Conservation (phyloP, 2,797 vertebrate species). For the Girardinus metallicus region DNA sequence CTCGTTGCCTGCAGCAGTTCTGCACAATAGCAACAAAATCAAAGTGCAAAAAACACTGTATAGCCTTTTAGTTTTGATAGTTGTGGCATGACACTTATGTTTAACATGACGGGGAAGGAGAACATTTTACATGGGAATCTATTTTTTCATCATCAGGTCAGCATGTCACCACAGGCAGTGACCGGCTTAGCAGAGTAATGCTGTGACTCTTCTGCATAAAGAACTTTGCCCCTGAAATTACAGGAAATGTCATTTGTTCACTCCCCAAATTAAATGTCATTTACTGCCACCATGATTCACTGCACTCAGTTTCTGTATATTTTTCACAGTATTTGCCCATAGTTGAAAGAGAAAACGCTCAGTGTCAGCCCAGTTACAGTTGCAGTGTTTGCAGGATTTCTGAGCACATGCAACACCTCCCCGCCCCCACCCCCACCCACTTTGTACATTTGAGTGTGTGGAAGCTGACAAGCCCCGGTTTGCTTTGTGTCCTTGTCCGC, state of each 20-base stretch:
- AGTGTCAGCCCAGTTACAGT: not conserved
- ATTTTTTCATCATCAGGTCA: not conserved
- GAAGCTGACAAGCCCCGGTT: conserved; percentile 28
- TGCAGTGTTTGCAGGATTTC: conserved; percentile 19
- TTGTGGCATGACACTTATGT: not conserved
- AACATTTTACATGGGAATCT: not conserved
- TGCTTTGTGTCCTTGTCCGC: conserved; percentile 49
- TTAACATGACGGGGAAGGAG: not conserved
- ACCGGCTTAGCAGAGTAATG: not conserved
- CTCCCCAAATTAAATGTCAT: not conserved
- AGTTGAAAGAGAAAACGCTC: not conserved
- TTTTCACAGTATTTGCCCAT: not conserved
- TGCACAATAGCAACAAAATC: not conserved
- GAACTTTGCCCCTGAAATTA: not conserved
- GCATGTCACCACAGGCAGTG: not conserved
- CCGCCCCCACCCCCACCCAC: not conserved
- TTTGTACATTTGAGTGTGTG: conserved; percentile 4
- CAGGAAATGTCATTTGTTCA: not conserved
- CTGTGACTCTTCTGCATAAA: not conserved
- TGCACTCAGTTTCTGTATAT: not conserved
- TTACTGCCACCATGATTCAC: not conserved
- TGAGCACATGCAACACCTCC: not conserved
- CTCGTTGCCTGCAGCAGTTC: not conserved
- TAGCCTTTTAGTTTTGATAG: not conserved
- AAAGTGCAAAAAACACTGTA: not conserved